Conservation (phyloP, 2,888 invertebrate species). For the Dasypogon diadema region DNA sequence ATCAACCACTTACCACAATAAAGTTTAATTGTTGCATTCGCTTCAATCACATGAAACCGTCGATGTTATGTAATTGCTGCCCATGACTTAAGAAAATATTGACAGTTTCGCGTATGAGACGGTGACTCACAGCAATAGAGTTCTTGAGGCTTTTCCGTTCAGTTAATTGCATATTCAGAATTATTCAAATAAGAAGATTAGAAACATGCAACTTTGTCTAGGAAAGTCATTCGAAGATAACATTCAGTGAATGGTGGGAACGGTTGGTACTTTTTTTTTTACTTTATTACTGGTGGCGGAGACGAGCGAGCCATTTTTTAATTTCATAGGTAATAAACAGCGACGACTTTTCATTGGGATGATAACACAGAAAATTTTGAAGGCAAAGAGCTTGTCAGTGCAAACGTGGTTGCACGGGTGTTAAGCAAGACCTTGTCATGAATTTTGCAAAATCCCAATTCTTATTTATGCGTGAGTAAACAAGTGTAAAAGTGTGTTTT, state of each 20-base stretch:
- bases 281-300: too few species aligned
- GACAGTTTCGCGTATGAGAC: background rate
- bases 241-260: background rate
- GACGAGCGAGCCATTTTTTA: too few species aligned
- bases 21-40: slow-evolving; percentile 14
- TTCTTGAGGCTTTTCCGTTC: slow-evolving; percentile 4
- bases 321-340: too few species aligned
- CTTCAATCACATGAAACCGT: background rate
- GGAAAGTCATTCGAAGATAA: background rate
- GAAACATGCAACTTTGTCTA: background rate
- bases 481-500: too few species aligned
- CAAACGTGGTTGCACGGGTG: too few species aligned
- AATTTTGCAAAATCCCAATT: too few species aligned
- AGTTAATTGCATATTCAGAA: slow-evolving; percentile 24
- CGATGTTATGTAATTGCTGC: slow-evolving; percentile 8
- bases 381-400: too few species aligned
- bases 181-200: slow-evolving; percentile 17
- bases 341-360: too few species aligned
- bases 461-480: too few species aligned
- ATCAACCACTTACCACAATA: background rate
- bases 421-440: too few species aligned
- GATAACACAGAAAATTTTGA: too few species aligned
- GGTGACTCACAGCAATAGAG: slow-evolving; percentile 20
- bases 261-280: background rate
- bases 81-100: slow-evolving; percentile 29